These are phyloP conservation scores for Pipistrellus pipistrellus DNA, from an alignment of 2,797 vertebrate species.

Conservation along the genomic window DNA sequence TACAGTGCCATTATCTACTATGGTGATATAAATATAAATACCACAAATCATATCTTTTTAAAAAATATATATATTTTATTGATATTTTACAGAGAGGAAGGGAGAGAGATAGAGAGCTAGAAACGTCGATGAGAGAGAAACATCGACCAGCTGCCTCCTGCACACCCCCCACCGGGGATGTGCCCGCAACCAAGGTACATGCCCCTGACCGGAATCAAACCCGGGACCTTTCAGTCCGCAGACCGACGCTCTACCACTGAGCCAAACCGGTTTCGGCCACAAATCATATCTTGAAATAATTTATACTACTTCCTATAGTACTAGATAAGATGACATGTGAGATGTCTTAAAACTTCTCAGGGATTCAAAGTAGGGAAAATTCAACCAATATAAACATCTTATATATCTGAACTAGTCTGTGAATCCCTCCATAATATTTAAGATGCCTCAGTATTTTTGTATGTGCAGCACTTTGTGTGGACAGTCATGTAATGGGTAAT, in stretches of 20 bases:
- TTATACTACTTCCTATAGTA: background rate
- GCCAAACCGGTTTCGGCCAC: no score
- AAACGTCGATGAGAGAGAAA: no score
- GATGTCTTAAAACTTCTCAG: background rate
- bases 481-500: no score
- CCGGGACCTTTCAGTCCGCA: no score
- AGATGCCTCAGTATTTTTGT: background rate
- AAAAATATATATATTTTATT: no score
- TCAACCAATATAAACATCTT: background rate
- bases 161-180: no score
- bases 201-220: no score
- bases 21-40: background rate
- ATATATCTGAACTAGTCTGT: background rate
- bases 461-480: background rate
- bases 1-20: background rate
- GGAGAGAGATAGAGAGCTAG: no score
- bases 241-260: no score
- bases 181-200: no score
- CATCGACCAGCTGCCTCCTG: no score
- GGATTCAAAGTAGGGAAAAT: conserved; percentile 24
- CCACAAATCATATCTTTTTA: background rate
- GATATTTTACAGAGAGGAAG: no score
- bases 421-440: background rate
- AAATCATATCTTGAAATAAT: background rate
- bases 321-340: background rate